A percentile compares a stretch with the other conserved stretches of the same genome.
Evolutionary conservation across 2,113 vertebrate genomes (phyloP).

Genomic region (Tachuris rubrigastra): DNA sequence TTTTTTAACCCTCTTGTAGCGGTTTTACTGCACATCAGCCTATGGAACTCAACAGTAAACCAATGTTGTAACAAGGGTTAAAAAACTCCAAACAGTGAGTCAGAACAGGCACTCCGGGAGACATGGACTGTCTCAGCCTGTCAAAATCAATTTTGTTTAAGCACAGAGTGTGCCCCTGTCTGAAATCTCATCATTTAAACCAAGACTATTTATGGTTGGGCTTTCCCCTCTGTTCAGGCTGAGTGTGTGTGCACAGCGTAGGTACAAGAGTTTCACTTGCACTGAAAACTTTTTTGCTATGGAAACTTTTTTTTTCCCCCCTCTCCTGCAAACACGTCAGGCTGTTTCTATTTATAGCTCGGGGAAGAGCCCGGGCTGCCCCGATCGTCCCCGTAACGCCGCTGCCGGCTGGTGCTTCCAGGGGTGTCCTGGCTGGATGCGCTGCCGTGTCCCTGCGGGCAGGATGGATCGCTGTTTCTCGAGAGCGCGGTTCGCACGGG

Average conservation of each 20-base stretch:
- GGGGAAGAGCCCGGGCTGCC: background rate
- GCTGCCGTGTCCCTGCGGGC: background rate
- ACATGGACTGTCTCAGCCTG: background rate
- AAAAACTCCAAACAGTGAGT: background rate
- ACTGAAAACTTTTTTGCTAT: background rate
- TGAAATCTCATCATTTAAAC: background rate
- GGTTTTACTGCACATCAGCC: background rate
- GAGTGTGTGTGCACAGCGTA: background rate
- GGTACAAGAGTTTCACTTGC: background rate
- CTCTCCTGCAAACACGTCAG: background rate
- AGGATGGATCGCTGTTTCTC: background rate
- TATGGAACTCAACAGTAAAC: accelerated
- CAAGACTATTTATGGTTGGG: background rate
- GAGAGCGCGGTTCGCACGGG: accelerated
- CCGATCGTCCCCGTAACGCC: accelerated
- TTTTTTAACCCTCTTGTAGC: background rate
- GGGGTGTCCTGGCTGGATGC: background rate
- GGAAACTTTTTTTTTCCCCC: background rate
- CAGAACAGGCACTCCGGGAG: background rate
- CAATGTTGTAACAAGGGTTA: background rate
- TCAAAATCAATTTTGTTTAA: background rate
- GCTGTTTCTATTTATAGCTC: background rate
- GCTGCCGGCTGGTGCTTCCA: background rate
- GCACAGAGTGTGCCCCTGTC: background rate
- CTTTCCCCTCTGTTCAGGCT: background rate